These are phyloP conservation scores for Cotesia vestalis DNA, from an alignment of 1,140 invertebrate species.

Conservation along the genomic window DNA sequence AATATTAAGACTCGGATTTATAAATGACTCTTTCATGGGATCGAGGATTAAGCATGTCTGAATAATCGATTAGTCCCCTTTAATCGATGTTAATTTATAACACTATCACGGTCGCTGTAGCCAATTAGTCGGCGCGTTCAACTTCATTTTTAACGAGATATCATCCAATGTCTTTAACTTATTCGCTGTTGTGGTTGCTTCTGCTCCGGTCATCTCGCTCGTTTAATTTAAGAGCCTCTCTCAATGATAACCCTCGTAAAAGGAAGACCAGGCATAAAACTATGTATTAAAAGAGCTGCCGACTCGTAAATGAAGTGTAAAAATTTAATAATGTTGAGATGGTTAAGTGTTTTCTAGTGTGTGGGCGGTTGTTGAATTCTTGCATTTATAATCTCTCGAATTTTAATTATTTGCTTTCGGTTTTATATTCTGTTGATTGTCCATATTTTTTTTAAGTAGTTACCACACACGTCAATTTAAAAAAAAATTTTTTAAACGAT, in stretches of 20 bases:
- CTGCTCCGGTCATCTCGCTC: conserved; percentile 36
- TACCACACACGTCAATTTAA: background rate
- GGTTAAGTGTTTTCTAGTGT: conserved; percentile 4
- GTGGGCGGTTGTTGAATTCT: conserved; percentile 1
- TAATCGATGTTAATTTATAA: conserved; percentile 35
- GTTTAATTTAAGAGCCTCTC: conserved; percentile 47
- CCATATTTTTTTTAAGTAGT: too few relatives aligned
- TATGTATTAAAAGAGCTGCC: conserved; percentile 52
- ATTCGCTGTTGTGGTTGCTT: conserved; percentile 9
- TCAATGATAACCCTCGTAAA: conserved; percentile 58
- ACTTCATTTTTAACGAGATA: conserved; percentile 48
- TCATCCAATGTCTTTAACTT: conserved; percentile 18
- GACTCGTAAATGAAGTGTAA: conserved; percentile 15
- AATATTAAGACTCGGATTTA: background rate
- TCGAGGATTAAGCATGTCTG: conserved; percentile 26
- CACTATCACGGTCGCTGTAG: conserved; percentile 32
- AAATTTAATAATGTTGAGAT: background rate
- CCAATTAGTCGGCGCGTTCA: conserved; percentile 47
- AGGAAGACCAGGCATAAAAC: conserved; percentile 54
- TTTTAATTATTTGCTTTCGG: too few relatives aligned
- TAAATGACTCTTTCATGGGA: conserved; percentile 25
- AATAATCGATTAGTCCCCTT: conserved; percentile 32
- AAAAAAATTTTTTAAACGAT: background rate
- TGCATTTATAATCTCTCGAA: background rate
- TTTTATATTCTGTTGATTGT: too few relatives aligned